phyloP scores from a whole-genome alignment of 2,888 invertebrate genomes.

The Mythimna vitellina region DNA sequence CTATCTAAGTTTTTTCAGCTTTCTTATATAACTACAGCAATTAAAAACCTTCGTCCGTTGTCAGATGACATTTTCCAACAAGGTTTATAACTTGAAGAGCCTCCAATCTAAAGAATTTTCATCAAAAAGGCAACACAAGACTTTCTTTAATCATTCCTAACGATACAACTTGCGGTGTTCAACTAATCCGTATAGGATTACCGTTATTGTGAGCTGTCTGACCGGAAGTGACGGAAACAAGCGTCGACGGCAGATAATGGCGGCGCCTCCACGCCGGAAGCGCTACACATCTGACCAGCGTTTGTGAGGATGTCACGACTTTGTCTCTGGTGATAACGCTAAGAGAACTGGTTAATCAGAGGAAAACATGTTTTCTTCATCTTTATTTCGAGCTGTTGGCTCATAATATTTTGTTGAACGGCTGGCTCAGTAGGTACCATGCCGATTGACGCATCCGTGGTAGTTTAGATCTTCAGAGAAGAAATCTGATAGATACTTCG shows the following conservation, averaged over 20 bases:
- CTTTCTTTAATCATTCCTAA: slow-evolving; percentile 11
- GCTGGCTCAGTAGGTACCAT: no score
- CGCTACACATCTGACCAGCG: slow-evolving; percentile 50
- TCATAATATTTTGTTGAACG: no score
- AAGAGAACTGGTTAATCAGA: neutral
- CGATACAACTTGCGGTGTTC: slow-evolving; percentile 12
- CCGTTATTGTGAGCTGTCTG: slow-evolving; percentile 49
- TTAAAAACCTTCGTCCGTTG: neutral
- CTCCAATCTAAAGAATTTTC: neutral
- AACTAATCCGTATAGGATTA: slow-evolving; percentile 41
- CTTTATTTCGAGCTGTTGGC: neutral
- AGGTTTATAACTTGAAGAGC: neutral
- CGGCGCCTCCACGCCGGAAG: slow-evolving; percentile 58
- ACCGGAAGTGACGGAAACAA: slow-evolving; percentile 65
- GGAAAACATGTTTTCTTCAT: neutral
- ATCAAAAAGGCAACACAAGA: neutral
- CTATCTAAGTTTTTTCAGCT: neutral
- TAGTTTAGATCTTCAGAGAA: no score
- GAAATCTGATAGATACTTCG: no score
- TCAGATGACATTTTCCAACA: neutral
- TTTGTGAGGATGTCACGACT: slow-evolving; percentile 60
- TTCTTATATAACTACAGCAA: neutral
- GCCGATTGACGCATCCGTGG: no score
- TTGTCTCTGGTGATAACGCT: slow-evolving; percentile 53
- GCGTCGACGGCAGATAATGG: slow-evolving; percentile 62